Base-by-base conservation (phyloP, 2,888 invertebrate genomes). In the Ferdinandea cuprea region DNA sequence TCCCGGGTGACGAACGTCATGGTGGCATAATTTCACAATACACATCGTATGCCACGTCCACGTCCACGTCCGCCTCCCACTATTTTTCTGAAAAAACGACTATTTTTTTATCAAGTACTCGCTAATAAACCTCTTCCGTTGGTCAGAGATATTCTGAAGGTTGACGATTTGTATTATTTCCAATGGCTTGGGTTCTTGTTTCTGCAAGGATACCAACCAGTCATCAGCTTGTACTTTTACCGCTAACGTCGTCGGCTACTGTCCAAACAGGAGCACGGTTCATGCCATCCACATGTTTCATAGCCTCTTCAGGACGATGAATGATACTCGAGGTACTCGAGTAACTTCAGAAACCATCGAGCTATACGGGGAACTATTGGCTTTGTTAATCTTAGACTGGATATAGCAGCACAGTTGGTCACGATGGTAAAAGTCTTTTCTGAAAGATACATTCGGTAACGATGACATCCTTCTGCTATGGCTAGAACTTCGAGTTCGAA, bases 271-370 rank as follows among this genome's bases (percentile, higher is more conserved):
- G 79, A 17, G 66, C 58, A 8, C 56, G 21, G 6, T 79, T 74
- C 58, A 79, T 25, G 1, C 69, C 69, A n/a, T 77, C 71, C 0
- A 80, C 84, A 25, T 78, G 77, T 32, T 77, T 76, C 44, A 85
- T 54, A 3, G 73, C 13, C 7, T 66, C 61, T 0, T 71, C 48
- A 30, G 73, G 58, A 21, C 81, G 79, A 7, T 84, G 25, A 3
- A 25, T 71, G 37, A 85, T 63, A 3, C 4, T 56, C 15, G n/a
- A 61, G 15, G 9, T 46, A 79, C 15, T 74, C 76, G 5, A 76
- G 69, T 28, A 74, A 5, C 54, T 52, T 59, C n/a, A 61, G 6
- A 0, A 72, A 66, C 73, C 72, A 68, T 11, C 73, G 54, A 3
- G 80, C 61, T 25, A 80, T 66, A 9, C 52, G 44, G 3, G 68